Conservation (phyloP, 2,797 vertebrate species). For the Graptemys geographica region DNA sequence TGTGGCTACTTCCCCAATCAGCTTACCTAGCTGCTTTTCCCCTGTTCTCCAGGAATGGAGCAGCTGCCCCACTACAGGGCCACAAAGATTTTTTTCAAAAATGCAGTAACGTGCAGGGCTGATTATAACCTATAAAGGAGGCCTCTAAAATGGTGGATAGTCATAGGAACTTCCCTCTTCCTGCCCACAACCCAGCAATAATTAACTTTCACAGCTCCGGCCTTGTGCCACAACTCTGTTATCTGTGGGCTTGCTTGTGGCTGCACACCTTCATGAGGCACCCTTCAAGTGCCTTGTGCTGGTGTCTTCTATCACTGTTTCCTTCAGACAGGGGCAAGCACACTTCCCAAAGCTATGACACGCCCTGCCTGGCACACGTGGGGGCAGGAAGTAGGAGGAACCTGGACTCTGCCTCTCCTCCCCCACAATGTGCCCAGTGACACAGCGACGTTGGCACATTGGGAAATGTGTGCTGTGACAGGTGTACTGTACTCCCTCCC, state of each 20-base stretch:
- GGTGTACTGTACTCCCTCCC: not conserved
- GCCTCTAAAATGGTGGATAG: fast-evolving
- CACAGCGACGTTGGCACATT: not conserved
- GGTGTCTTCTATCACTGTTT: not conserved
- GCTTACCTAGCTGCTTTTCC: too few relatives aligned
- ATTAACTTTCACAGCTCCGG: not conserved
- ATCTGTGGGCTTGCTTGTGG: not conserved
- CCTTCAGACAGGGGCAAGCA: not conserved
- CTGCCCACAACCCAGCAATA: not conserved
- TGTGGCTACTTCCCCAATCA: too few relatives aligned
- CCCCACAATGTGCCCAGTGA: not conserved
- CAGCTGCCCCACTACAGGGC: too few relatives aligned
- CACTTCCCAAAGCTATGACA: not conserved
- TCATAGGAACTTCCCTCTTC: not conserved
- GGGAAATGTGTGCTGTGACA: not conserved
- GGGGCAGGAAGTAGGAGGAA: not conserved
- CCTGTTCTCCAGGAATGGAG: too few relatives aligned
- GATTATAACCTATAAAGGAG: not conserved
- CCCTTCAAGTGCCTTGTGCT: not conserved
- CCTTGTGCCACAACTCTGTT: fast-evolving
- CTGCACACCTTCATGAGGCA: not conserved
- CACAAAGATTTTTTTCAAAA: fast-evolving
- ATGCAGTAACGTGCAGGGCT: not conserved
- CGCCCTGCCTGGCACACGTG: not conserved
- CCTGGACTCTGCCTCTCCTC: too few relatives aligned